Conservation (phyloP, 2,113 vertebrate genomes). For the Pitta sordida region DNA sequence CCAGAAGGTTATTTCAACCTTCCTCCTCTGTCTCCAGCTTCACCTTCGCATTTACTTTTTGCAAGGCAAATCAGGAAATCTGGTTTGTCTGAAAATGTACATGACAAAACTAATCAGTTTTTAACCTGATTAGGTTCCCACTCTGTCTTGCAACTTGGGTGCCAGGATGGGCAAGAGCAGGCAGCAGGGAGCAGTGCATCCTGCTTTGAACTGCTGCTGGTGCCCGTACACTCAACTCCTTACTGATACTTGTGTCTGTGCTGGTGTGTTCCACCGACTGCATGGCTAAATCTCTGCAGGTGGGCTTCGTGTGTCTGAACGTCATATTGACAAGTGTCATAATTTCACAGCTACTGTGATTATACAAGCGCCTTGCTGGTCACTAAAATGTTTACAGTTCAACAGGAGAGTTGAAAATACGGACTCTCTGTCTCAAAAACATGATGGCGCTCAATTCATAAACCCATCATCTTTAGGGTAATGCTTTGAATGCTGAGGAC, state of each 20-base stretch:
- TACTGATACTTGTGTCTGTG: accelerated
- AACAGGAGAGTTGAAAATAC: not conserved
- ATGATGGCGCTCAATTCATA: not conserved
- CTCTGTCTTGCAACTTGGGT: not conserved
- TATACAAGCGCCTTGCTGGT: not conserved
- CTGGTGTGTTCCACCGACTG: not conserved
- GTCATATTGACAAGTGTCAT: not conserved
- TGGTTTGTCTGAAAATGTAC: not conserved
- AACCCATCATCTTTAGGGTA: not conserved
- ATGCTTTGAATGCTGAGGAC: not conserved
- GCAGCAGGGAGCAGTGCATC: not conserved
- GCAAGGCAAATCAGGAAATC: not conserved
- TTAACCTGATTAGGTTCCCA: not conserved
- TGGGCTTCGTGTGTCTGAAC: not conserved
- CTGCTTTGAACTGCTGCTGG: not conserved
- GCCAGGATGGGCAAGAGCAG: accelerated
- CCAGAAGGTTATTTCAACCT: not conserved
- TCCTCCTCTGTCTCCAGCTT: not conserved
- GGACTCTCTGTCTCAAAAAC: not conserved
- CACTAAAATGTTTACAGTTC: not conserved
- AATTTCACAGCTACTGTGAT: not conserved
- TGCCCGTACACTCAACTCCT: not conserved
- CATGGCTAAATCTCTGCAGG: not conserved
- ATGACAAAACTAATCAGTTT: not conserved
- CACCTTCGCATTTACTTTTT: not conserved